Conservation (phyloP, 2,888 invertebrate genomes). For the Heteropelma amictum region DNA sequence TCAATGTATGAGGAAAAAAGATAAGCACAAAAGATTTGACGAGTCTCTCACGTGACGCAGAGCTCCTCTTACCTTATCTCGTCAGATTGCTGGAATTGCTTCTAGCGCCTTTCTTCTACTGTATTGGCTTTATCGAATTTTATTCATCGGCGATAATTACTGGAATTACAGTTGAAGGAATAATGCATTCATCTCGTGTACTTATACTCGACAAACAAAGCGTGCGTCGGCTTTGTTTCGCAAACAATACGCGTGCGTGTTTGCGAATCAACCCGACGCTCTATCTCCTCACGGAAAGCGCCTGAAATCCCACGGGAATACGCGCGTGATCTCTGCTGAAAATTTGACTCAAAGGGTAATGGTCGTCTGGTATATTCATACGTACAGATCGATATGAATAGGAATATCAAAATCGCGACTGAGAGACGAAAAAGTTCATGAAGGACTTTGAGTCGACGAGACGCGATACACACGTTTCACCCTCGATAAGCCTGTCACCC, state of each 20-base stretch:
- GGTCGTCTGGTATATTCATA: neutral
- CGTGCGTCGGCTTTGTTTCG: constrained; percentile 15
- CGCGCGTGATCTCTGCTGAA: constrained; percentile 10
- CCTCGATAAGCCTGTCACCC: constrained; percentile 61
- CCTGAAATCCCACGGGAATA: constrained; percentile 22
- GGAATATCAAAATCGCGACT: neutral
- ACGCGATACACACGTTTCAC: constrained; percentile 58
- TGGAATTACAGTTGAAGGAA: neutral
- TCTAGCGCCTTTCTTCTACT: neutral
- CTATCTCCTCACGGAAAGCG: constrained; percentile 41
- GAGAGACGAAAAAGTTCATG: constrained; percentile 3
- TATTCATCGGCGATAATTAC: neutral
- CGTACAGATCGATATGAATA: neutral
- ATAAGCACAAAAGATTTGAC: too few relatives aligned
- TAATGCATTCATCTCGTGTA: constrained; percentile 11
- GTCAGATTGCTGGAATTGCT: neutral
- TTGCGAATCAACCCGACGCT: constrained; percentile 21
- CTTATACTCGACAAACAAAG: neutral
- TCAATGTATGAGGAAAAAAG: neutral
- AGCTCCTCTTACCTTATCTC: too few relatives aligned
- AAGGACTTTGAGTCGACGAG: neutral
- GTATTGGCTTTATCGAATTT: neutral
- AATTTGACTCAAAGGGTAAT: constrained; percentile 29
- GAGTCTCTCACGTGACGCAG: too few relatives aligned
- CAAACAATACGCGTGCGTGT: constrained; percentile 40